phyloP scores from a whole-genome alignment of 2,113 vertebrate species.

The Sylvia atricapilla region DNA sequence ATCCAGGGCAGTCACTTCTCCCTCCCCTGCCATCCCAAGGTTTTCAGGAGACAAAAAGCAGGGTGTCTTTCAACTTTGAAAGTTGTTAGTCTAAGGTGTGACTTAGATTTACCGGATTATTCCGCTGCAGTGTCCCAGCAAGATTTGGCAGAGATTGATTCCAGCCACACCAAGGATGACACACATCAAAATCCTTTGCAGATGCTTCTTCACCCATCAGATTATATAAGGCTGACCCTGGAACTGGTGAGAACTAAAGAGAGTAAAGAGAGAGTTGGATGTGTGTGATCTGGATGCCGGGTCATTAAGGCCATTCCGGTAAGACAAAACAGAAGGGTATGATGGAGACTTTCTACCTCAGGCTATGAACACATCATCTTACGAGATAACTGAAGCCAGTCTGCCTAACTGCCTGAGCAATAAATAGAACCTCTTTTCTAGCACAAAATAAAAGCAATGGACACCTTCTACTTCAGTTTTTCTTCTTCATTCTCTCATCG shows the following conservation, averaged over 20 bases:
- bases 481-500: background rate
- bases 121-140: constrained; percentile 6
- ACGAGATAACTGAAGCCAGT: background rate
- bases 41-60: constrained; percentile 39
- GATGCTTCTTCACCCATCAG: constrained; percentile 59
- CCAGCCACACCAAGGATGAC: constrained; percentile 25
- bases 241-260: constrained; percentile 34
- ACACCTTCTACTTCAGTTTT: background rate
- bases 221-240: constrained; percentile 17
- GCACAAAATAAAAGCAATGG: constrained; percentile 14
- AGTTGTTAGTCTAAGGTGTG: constrained; percentile 17
- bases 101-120: constrained; percentile 36
- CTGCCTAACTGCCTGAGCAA: constrained; percentile 21
- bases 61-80: constrained; percentile 38
- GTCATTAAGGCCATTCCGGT: constrained; percentile 33
- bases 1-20: constrained; percentile 51
- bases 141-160: constrained; percentile 49
- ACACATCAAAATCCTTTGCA: constrained; percentile 51
- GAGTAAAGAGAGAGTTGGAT: background rate
- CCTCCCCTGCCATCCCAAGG: constrained; percentile 25
- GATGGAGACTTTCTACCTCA: constrained; percentile 21
- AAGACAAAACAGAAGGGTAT: background rate
- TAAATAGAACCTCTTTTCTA: constrained; percentile 10
- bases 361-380: constrained; percentile 45
- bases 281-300: constrained; percentile 24